phyloP scores from a whole-genome alignment of 1,140 invertebrate genomes.

The Papilio xuthus region DNA sequence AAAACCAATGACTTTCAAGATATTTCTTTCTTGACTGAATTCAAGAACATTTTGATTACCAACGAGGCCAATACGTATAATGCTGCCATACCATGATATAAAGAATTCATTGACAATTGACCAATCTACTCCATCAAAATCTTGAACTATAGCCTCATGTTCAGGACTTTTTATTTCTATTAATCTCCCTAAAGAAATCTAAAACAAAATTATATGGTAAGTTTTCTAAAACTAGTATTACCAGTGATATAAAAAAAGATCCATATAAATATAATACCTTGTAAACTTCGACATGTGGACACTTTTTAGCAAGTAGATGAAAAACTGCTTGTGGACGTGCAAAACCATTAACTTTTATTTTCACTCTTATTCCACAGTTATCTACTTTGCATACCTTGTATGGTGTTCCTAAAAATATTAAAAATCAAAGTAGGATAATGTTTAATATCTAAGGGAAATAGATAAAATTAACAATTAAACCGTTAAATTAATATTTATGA shows the following conservation, averaged over 20 bases:
- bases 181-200: background rate
- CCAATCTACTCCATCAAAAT: constrained; percentile 16
- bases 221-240: background rate
- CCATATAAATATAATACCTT: constrained; percentile 38
- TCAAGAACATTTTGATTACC: constrained; percentile 30
- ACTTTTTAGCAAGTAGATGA: constrained; percentile 42
- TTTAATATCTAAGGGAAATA: background rate
- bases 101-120: constrained; percentile 42
- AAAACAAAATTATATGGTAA: background rate
- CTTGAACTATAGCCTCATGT: constrained; percentile 13
- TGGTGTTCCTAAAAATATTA: constrained; percentile 41
- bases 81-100: constrained; percentile 48
- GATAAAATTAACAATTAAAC: no score
- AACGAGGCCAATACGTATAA: constrained; percentile 43
- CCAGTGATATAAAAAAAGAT: background rate
- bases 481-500: no score
- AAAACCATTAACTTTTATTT: constrained; percentile 38
- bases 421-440: background rate
- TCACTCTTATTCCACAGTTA: constrained; percentile 51
- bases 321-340: constrained; percentile 17
- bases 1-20: constrained; percentile 35
- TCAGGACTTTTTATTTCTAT: background rate
- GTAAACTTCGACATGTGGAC: constrained; percentile 45
- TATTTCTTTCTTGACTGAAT: background rate
- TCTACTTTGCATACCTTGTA: constrained; percentile 45